Percentiles rank a stretch among this genome's conserved stretches.
Conservation (phyloP, 2,113 vertebrate genomes). For the Corythornis madagascariensis region DNA sequence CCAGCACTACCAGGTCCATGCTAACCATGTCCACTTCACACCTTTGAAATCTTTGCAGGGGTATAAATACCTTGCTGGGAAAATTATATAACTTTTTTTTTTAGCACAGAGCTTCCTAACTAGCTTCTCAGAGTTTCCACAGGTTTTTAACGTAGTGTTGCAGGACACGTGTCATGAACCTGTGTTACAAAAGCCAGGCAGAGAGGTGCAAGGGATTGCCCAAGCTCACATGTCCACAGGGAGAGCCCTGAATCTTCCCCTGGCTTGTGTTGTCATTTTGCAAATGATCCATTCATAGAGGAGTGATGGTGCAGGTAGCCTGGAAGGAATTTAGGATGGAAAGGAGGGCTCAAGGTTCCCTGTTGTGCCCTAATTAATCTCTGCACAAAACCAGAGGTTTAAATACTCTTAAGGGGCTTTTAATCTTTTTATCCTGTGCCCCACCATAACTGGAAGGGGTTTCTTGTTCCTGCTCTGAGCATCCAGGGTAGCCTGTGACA, state of each 20-base stretch:
- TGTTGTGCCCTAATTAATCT: neutral
- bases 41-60: neutral
- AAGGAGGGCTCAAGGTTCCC: neutral
- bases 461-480: neutral
- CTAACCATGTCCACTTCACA: neutral
- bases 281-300: neutral
- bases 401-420: neutral
- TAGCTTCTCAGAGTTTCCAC: neutral
- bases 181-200: neutral
- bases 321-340: neutral
- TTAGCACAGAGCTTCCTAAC: neutral
- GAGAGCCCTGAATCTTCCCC: neutral
- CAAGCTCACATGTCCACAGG: accelerated
- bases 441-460: neutral
- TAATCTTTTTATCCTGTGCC: neutral
- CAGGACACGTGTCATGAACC: neutral
- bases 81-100: neutral
- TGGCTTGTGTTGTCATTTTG: neutral
- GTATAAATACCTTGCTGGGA: neutral
- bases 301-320: neutral
- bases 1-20: no score
- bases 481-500: neutral
- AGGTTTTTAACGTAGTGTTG: neutral
- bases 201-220: neutral
- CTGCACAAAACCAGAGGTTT: neutral